These are phyloP conservation scores for Plectus sambesii DNA, from an alignment of 1,140 invertebrate species.

Conservation along the genomic window DNA sequence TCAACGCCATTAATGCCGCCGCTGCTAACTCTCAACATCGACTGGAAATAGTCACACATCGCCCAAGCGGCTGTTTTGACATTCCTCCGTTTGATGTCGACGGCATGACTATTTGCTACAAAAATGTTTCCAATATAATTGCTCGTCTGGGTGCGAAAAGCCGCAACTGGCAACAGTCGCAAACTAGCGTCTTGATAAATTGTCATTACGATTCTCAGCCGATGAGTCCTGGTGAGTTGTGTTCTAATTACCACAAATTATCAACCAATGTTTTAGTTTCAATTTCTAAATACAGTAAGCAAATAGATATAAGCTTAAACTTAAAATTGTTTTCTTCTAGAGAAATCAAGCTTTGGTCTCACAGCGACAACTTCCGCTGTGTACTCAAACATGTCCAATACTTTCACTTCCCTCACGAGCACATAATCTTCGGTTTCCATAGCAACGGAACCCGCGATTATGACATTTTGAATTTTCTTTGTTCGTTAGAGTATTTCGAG, in stretches of 20 bases:
- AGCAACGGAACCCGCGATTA: too few relatives aligned
- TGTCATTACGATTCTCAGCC: conserved; percentile 80
- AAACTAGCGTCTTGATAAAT: conserved; percentile 67
- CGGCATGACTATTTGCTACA: conserved; percentile 54
- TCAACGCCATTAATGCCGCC: conserved; percentile 14
- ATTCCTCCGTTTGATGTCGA: conserved; percentile 55
- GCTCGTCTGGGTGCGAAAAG: conserved; percentile 57
- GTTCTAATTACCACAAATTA: neutral
- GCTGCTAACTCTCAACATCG: conserved; percentile 45
- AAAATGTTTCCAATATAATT: conserved; percentile 58
- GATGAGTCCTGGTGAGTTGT: conserved; percentile 59
- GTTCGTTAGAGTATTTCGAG: too few relatives aligned
- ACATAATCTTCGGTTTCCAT: too few relatives aligned
- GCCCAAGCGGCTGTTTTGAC: conserved; percentile 62
- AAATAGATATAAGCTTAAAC: too few relatives aligned
- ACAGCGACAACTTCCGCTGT: too few relatives aligned
- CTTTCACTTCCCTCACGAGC: too few relatives aligned
- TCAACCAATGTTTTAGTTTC: too few relatives aligned
- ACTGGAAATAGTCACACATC: conserved; percentile 56
- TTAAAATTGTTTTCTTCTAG: too few relatives aligned
- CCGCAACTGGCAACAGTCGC: conserved; percentile 34
- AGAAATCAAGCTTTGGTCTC: too few relatives aligned
- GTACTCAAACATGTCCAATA: too few relatives aligned
- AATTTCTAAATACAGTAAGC: too few relatives aligned
- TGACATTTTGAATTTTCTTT: too few relatives aligned